Evolutionary conservation across 1,140 invertebrate species (phyloP).

Genomic region (Lineus longissimus): DNA sequence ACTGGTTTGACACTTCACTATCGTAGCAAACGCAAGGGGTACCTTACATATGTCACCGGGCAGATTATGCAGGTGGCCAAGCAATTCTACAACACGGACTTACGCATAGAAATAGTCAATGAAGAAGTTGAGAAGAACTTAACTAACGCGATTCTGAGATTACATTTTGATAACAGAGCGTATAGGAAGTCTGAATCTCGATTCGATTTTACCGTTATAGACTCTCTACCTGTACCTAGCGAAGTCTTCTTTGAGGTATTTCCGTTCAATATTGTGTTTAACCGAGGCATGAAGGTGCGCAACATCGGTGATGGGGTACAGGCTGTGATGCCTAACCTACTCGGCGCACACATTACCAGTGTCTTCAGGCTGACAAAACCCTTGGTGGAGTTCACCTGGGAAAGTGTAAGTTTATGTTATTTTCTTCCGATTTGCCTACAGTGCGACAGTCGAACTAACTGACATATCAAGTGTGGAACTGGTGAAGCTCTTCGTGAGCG

Average conservation of each 20-base stretch:
- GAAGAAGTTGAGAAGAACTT: conserved; percentile 84
- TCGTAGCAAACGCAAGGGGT: conserved; percentile 84
- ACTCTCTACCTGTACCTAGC: conserved; percentile 59
- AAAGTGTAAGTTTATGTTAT: conserved; percentile 73
- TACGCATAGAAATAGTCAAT: conserved; percentile 81
- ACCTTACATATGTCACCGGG: conserved; percentile 94
- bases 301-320: conserved; percentile 80
- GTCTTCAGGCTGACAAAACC: conserved; percentile 87
- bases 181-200: conserved; percentile 33
- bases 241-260: conserved; percentile 89
- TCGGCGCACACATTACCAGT: conserved; percentile 73
- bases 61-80: conserved; percentile 73
- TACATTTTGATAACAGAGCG: conserved; percentile 90
- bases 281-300: conserved; percentile 86
- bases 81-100: conserved; percentile 88
- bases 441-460: too few species aligned
- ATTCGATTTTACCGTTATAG: conserved; percentile 25
- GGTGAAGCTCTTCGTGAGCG: too few species aligned
- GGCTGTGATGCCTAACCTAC: conserved; percentile 80
- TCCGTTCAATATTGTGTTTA: conserved; percentile 95
- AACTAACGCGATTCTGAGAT: conserved; percentile 87
- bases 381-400: conserved; percentile 86
- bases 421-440: too few species aligned
- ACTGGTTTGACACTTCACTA: conserved; percentile 77
- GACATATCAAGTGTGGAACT: too few species aligned